These are phyloP conservation scores for Setipinna tenuifilis DNA, from an alignment of 2,797 vertebrate genomes.

Conservation along the genomic window DNA sequence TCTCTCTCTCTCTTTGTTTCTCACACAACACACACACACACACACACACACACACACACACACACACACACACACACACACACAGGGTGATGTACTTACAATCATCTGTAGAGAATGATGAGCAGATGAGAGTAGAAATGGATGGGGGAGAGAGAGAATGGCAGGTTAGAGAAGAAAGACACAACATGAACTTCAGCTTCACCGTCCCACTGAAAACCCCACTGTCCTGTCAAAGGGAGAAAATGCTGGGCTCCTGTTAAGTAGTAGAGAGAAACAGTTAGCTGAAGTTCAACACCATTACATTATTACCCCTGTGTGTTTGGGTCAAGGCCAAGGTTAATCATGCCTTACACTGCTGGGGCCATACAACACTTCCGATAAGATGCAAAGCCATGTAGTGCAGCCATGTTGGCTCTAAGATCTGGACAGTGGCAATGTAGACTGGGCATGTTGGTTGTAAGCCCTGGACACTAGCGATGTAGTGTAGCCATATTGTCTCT, in stretches of 20 bases:
- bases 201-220: not conserved
- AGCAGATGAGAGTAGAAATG: not conserved
- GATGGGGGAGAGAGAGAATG: slow-evolving; percentile 18
- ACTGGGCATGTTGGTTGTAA: too few species aligned
- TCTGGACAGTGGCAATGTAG: too few species aligned
- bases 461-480: too few species aligned
- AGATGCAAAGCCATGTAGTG: too few species aligned
- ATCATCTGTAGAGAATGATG: slow-evolving; percentile 60
- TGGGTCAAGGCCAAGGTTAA: too few species aligned
- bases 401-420: too few species aligned
- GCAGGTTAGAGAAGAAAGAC: not conserved
- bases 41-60: slow-evolving; percentile 22
- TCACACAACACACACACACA: slow-evolving; percentile 26
- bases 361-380: too few species aligned
- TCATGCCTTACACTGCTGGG: too few species aligned
- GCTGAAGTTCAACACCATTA: too few species aligned
- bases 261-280: not conserved
- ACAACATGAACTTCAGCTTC: not conserved
- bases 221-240: not conserved
- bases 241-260: not conserved
- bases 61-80: slow-evolving; percentile 31
- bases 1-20: not conserved
- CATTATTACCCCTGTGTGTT: too few species aligned
- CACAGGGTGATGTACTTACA: slow-evolving; percentile 63
- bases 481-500: too few species aligned